Conservation (phyloP, 2,888 invertebrate genomes). For the Dastarcus helophoroides region DNA sequence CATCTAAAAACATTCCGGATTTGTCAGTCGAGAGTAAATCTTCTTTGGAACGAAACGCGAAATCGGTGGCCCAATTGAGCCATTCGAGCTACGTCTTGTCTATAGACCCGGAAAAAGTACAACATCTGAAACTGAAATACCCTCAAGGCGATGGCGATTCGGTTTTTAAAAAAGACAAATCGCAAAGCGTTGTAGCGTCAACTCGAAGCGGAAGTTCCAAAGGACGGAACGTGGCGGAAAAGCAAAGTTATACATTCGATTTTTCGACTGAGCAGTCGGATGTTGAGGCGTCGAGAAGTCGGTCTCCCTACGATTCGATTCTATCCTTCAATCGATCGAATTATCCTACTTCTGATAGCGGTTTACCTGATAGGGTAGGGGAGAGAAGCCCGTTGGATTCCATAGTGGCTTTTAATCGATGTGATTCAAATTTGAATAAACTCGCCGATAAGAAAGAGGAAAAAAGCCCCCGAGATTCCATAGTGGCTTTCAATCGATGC, state of each 20-base stretch:
- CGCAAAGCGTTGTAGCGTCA: too few relatives aligned
- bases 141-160: neutral
- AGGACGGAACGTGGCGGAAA: too few relatives aligned
- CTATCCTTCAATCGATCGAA: conserved; percentile 5
- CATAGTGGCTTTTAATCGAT: conserved; percentile 6
- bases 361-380: too few relatives aligned
- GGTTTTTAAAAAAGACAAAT: too few relatives aligned
- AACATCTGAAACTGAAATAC: conserved; percentile 3
- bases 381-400: conserved; percentile 5
- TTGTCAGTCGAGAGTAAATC: conserved; percentile 30
- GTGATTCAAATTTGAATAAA: too few relatives aligned
- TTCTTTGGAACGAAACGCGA: conserved; percentile 11
- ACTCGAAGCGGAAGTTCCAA: too few relatives aligned
- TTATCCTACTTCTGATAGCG: too few relatives aligned
- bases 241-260: too few relatives aligned
- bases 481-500: conserved; percentile 6
- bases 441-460: too few relatives aligned
- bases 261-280: neutral
- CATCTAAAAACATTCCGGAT: conserved; percentile 36
- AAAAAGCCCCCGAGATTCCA: conserved; percentile 5
- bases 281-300: neutral
- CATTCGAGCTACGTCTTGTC: too few relatives aligned
- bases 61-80: too few relatives aligned
- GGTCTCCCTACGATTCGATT: conserved; percentile 7
- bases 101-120: conserved; percentile 7